phyloP scores from a whole-genome alignment of 1,140 invertebrate species.

The Polypedilum vanderplanki region DNA sequence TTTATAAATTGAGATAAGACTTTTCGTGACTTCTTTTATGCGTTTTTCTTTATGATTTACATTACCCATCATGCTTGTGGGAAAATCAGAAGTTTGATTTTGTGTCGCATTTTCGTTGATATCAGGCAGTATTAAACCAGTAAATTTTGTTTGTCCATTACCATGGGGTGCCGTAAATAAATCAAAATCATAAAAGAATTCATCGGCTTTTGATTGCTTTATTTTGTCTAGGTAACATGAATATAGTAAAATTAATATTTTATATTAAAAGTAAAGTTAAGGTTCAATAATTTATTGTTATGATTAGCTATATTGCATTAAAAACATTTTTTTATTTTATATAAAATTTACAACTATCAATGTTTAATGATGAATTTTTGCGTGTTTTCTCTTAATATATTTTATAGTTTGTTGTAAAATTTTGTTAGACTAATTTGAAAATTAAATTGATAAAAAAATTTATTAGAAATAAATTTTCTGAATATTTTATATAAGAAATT shows the following conservation, averaged over 20 bases:
- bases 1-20: slow-evolving; percentile 38
- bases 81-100: background rate
- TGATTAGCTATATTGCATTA: no score
- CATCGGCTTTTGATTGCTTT: background rate
- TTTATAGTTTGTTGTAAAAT: no score
- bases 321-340: no score
- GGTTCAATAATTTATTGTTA: no score
- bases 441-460: no score
- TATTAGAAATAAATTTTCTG: no score
- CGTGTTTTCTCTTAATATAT: no score
- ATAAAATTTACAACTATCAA: no score
- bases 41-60: slow-evolving; percentile 37
- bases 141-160: background rate
- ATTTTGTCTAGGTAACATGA: background rate
- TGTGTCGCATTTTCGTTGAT: background rate
- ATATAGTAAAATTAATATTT: background rate
- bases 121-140: background rate
- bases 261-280: no score
- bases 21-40: slow-evolving; percentile 38
- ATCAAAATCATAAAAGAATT: slow-evolving; percentile 20
- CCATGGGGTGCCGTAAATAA: background rate
- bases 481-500: no score
- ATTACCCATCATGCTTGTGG: slow-evolving; percentile 29
- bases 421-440: no score
- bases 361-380: no score